phyloP scores from a whole-genome alignment of 2,888 invertebrate species.

The Onchidella celtica region DNA sequence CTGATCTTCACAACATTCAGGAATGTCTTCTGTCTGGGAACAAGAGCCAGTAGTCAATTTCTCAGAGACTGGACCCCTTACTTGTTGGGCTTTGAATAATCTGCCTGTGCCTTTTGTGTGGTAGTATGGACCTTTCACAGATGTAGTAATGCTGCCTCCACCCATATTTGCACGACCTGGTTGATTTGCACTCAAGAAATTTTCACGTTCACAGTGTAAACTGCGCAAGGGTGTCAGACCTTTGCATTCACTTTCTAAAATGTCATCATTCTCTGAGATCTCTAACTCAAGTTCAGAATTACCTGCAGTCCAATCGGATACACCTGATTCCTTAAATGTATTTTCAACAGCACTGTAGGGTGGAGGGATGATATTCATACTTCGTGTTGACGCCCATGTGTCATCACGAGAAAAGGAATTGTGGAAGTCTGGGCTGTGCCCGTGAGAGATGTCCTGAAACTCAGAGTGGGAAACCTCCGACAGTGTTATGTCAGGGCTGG shows the following conservation, averaged over 20 bases:
- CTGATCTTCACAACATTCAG: background rate
- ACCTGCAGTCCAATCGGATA: background rate
- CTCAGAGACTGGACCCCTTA: background rate
- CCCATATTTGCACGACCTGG: background rate
- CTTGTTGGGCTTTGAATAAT: background rate
- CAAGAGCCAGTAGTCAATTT: background rate
- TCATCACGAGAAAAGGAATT: constrained; percentile 34
- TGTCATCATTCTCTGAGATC: too few species aligned
- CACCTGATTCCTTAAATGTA: too few species aligned
- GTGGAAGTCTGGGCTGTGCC: constrained; percentile 2
- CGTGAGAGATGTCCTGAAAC: background rate
- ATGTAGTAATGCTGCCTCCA: background rate
- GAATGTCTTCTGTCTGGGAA: background rate
- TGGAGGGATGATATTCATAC: constrained; percentile 31
- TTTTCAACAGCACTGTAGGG: too few species aligned
- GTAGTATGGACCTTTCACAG: background rate
- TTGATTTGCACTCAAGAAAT: background rate
- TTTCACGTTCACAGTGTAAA: background rate
- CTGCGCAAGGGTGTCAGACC: background rate
- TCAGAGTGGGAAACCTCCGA: constrained; percentile 32
- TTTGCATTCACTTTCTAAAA: background rate
- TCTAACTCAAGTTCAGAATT: too few species aligned
- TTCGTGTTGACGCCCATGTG: constrained; percentile 22
- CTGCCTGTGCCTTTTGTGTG: too few species aligned
- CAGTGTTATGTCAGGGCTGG: constrained; percentile 41